Conservation (phyloP, 2,113 vertebrate genomes). For the Anseranas semipalmata region DNA sequence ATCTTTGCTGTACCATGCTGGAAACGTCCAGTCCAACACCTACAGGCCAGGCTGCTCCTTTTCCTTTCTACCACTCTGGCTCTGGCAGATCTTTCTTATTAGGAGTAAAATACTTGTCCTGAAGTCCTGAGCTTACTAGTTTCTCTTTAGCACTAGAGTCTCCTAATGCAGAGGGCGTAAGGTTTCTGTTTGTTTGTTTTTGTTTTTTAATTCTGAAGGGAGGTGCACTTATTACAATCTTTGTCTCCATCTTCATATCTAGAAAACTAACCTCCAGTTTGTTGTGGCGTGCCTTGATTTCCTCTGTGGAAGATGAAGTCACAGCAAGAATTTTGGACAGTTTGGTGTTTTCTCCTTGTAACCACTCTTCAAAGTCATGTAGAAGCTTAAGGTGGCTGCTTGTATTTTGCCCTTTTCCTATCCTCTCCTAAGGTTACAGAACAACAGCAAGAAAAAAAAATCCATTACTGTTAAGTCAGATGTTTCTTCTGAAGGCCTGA, state of each 20-base stretch:
- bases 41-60: background rate
- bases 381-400: constrained; percentile 29
- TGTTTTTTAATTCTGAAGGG: background rate
- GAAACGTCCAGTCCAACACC: background rate
- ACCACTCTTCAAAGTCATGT: constrained; percentile 84
- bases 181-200: background rate
- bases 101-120: background rate
- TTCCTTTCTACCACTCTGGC: background rate
- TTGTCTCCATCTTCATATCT: background rate
- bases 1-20: background rate
- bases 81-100: background rate
- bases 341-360: constrained; percentile 78
- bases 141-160: background rate
- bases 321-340: constrained; percentile 72
- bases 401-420: background rate
- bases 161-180: background rate
- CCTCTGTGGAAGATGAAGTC: constrained; percentile 42
- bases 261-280: constrained; percentile 82
- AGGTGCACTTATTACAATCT: background rate
- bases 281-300: constrained; percentile 59
- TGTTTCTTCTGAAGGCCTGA: background rate
- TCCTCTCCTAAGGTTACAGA: constrained; percentile 11
- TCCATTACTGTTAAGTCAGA: background rate
- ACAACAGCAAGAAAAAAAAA: background rate
- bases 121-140: background rate